These are phyloP conservation scores for Mungos mungo DNA, from an alignment of 2,113 vertebrate genomes.

Conservation along the genomic window DNA sequence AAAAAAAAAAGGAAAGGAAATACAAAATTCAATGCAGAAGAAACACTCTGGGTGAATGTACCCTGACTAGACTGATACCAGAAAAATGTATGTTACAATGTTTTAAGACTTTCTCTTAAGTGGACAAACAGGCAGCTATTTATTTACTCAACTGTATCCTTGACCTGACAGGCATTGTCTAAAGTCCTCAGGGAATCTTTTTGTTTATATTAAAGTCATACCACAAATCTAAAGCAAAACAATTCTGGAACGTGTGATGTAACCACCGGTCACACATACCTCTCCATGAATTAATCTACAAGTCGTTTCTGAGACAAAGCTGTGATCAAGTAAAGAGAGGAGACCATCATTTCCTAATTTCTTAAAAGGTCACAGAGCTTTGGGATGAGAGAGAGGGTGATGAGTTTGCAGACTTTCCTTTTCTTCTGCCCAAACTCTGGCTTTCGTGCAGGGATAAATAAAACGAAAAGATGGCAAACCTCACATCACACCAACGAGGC, in stretches of 20 bases:
- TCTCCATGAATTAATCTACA: neutral
- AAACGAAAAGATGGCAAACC: neutral
- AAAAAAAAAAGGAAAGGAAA: too few relatives aligned
- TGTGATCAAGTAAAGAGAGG: neutral
- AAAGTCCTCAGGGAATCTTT: neutral
- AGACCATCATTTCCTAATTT: neutral
- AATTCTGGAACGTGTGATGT: neutral
- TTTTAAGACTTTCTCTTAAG: neutral
- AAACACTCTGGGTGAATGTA: neutral
- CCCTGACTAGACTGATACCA: neutral
- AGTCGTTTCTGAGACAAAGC: neutral
- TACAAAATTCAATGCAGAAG: neutral
- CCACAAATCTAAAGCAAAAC: neutral
- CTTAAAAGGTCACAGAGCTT: too few relatives aligned
- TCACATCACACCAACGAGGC: neutral
- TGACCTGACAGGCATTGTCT: neutral
- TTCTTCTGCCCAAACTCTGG: neutral
- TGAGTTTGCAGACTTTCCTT: neutral
- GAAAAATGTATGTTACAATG: accelerated
- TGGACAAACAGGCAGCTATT: neutral
- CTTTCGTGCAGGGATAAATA: neutral
- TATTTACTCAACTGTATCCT: neutral
- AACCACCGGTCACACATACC: neutral
- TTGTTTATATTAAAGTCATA: neutral
- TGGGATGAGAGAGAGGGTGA: accelerated